A percentile compares a stretch with the other conserved stretches of the same genome.
These are phyloP conservation scores for Anabas testudineus DNA, from an alignment of 2,797 vertebrate genomes.

Conservation along the genomic window DNA sequence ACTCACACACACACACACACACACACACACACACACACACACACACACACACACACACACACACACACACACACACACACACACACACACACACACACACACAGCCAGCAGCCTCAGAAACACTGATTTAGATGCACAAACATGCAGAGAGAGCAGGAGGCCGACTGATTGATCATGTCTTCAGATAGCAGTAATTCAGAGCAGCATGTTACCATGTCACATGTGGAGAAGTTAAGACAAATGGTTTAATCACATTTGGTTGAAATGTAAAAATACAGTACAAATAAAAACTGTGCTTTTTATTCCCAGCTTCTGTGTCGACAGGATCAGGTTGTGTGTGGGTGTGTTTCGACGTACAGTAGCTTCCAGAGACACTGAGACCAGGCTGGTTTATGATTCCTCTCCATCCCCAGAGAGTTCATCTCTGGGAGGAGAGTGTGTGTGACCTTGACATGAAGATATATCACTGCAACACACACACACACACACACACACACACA, in stretches of 20 bases:
- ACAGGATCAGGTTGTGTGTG: neutral
- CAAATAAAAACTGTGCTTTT: neutral
- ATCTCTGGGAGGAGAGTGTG: neutral
- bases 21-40: neutral
- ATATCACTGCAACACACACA: neutral
- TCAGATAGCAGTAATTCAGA: no score
- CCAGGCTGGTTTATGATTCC: neutral
- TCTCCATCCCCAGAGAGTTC: conserved; percentile 5
- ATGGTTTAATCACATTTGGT: no score
- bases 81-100: neutral
- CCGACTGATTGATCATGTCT: no score
- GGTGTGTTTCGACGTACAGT: neutral
- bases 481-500: conserved; percentile 6
- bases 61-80: conserved; percentile 5
- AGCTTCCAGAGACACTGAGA: neutral
- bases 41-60: neutral
- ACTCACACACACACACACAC: neutral
- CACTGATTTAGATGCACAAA: neutral
- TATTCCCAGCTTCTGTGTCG: neutral
- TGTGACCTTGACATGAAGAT: conserved; percentile 20
- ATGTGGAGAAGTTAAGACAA: no score
- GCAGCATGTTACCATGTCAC: no score
- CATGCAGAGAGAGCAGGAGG: no score
- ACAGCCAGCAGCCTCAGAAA: neutral
- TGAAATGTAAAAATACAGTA: no score